These are phyloP conservation scores for Zoanthus sociatus DNA, from an alignment of 92 coral and sea anemone genomes.

Conservation along the genomic window DNA sequence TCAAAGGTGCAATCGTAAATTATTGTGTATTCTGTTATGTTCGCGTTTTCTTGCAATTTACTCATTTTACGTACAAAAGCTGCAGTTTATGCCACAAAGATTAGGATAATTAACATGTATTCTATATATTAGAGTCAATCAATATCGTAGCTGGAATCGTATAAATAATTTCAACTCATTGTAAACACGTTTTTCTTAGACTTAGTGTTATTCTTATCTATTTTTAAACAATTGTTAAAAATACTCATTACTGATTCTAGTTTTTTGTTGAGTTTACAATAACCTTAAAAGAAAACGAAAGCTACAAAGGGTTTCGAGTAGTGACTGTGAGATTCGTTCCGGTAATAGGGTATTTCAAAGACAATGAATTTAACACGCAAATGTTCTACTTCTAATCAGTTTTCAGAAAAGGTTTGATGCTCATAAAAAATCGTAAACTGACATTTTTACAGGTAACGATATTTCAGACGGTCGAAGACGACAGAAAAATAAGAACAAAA, in stretches of 20 bases:
- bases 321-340: too few species aligned
- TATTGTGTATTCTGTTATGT: background rate
- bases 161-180: background rate
- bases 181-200: background rate
- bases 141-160: background rate
- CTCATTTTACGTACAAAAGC: background rate
- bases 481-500: background rate
- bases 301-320: too few species aligned
- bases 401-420: background rate
- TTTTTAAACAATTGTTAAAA: background rate
- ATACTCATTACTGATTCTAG: background rate
- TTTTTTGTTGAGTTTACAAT: background rate
- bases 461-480: background rate
- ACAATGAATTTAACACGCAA: background rate
- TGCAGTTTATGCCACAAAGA: background rate
- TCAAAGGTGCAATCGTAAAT: slow-evolving; percentile 3
- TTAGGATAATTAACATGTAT: background rate
- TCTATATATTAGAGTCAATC: background rate
- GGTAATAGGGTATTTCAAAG: too few species aligned
- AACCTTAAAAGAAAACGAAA: background rate
- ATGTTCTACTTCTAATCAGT: background rate
- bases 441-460: slow-evolving; percentile 2
- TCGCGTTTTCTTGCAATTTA: background rate
- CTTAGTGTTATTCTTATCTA: background rate
- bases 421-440: background rate